phyloP scores from a whole-genome alignment of 2,888 invertebrate species.

The Diaphora mendica region DNA sequence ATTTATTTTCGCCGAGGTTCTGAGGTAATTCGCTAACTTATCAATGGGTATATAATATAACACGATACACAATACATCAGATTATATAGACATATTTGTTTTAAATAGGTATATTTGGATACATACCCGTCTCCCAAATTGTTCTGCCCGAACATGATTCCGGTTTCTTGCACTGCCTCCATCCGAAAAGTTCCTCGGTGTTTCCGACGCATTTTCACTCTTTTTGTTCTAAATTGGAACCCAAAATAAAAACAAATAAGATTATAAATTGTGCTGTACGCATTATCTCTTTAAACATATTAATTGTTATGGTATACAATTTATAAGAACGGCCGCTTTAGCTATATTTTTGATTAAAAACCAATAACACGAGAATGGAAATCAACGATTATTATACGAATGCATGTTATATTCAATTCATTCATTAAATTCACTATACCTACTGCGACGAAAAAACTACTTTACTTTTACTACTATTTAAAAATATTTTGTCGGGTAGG shows the following conservation, averaged over 20 bases:
- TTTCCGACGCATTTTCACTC: constrained; percentile 54
- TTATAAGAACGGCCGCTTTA: neutral
- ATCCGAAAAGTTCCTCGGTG: constrained; percentile 56
- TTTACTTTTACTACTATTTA: neutral
- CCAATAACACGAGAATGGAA: neutral
- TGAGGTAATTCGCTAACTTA: neutral
- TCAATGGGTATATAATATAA: neutral
- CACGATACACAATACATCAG: neutral
- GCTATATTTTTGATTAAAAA: neutral
- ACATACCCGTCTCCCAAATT: constrained; percentile 30
- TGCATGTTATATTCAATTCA: neutral
- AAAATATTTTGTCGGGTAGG: neutral
- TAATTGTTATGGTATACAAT: neutral
- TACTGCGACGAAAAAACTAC: neutral
- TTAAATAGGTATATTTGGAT: neutral
- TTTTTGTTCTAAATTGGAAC: constrained; percentile 18
- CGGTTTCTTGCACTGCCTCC: constrained; percentile 47
- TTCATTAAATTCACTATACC: neutral
- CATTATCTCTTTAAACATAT: neutral
- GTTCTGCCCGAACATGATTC: constrained; percentile 18
- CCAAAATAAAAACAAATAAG: neutral
- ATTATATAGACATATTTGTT: neutral
- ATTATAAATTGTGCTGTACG: neutral
- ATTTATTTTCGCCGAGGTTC: neutral
- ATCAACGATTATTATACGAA: neutral